phyloP scores from a whole-genome alignment of 1,140 invertebrate species.

The Euura saliciscinereae region DNA sequence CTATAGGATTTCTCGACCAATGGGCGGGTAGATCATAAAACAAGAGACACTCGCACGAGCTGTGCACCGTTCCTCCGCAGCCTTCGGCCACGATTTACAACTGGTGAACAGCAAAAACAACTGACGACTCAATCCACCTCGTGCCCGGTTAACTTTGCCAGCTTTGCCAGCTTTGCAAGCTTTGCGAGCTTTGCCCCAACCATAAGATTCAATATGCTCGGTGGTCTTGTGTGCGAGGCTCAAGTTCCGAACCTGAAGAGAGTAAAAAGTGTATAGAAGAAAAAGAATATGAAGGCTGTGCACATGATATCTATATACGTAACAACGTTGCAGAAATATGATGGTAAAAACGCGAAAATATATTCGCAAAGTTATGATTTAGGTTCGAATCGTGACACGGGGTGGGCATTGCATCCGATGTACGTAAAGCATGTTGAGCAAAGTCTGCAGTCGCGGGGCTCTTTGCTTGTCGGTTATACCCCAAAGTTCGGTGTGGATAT shows the following conservation, averaged over 20 bases:
- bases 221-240: no score
- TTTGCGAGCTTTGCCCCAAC: not conserved
- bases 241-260: no score
- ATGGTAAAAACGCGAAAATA: constrained; percentile 8
- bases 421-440: no score
- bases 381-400: constrained; percentile 6
- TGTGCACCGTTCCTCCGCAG: not conserved
- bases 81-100: constrained; percentile 13
- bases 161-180: not conserved
- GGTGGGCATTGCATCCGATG: not conserved
- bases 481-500: no score
- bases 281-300: not conserved
- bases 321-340: no score
- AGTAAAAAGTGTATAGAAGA: not conserved
- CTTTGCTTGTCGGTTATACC: no score
- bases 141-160: not conserved
- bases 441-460: no score
- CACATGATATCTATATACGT: no score
- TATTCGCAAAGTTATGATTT: constrained; percentile 13
- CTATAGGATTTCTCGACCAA: not conserved
- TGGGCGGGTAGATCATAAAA: constrained; percentile 8
- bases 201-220: constrained; percentile 1
- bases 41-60: constrained; percentile 9
- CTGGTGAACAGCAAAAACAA: constrained; percentile 14
- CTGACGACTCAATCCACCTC: constrained; percentile 9